Conservation (phyloP, 2,888 invertebrate genomes). For the Netelia melanura region DNA sequence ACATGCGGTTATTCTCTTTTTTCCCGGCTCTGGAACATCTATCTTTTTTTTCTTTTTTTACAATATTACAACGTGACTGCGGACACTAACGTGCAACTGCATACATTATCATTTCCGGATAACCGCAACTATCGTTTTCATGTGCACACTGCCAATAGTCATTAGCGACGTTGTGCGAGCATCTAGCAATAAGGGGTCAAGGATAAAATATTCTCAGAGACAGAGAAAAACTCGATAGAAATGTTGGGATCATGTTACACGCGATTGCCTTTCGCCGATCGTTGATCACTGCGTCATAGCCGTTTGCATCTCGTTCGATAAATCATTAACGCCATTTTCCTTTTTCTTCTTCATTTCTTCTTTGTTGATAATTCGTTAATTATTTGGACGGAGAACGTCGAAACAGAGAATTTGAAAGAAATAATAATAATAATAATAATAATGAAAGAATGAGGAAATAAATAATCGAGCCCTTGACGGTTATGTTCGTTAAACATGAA, state of each 20-base stretch:
- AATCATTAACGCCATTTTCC: neutral
- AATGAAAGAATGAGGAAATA: no score
- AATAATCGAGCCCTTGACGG: no score
- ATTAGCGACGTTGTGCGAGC: neutral
- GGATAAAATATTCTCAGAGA: conserved; percentile 10
- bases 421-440: no score
- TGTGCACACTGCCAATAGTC: neutral
- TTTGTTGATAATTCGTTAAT: neutral
- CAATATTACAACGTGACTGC: neutral
- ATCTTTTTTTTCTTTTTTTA: neutral
- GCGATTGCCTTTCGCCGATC: neutral
- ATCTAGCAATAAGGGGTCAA: conserved; percentile 32
- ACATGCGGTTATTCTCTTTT: neutral
- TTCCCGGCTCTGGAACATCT: neutral
- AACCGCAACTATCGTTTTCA: neutral
- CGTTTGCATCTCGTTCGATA: neutral
- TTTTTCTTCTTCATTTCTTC: neutral
- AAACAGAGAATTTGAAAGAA: no score
- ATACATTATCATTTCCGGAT: conserved; percentile 3
- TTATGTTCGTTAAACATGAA: no score
- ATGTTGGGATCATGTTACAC: conserved; percentile 16
- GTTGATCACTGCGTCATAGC: neutral
- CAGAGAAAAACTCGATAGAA: conserved; percentile 19
- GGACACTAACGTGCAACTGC: neutral
- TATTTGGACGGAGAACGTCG: no score